These are phyloP conservation scores for Conistra vaccinii DNA, from an alignment of 2,888 invertebrate genomes.

Conservation along the genomic window DNA sequence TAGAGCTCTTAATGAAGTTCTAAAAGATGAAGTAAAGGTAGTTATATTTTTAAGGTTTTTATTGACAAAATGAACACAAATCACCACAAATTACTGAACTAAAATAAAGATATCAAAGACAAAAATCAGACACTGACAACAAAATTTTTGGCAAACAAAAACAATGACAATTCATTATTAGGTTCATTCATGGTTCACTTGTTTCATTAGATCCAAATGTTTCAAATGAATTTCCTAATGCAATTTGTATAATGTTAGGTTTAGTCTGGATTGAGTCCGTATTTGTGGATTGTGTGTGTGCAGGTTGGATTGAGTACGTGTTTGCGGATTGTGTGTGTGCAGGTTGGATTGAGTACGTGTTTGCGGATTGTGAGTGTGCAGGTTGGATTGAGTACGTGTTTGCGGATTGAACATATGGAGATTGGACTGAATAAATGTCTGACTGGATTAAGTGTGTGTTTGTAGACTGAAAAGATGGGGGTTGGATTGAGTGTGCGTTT, in stretches of 20 bases:
- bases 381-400: too few relatives aligned
- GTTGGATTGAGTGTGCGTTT: conserved; percentile 44
- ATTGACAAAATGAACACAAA: conserved; percentile 29
- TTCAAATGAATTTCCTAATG: conserved; percentile 48
- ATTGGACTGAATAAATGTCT: conserved; percentile 30
- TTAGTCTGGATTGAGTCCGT: conserved; percentile 49
- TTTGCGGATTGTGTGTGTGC: conserved; percentile 14
- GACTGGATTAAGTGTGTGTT: conserved; percentile 29
- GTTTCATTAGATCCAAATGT: conserved; percentile 50
- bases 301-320: conserved; percentile 40
- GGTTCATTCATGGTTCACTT: conserved; percentile 53
- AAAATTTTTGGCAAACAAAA: conserved; percentile 49
- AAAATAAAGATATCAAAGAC: conserved; percentile 52
- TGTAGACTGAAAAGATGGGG: conserved; percentile 32
- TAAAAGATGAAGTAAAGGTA: conserved; percentile 65
- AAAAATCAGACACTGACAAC: conserved; percentile 48
- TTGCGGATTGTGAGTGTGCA: too few relatives aligned
- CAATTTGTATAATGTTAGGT: conserved; percentile 54
- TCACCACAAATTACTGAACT: conserved; percentile 34
- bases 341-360: conserved; percentile 19
- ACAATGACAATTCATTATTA: conserved; percentile 50
- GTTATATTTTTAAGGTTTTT: conserved; percentile 36
- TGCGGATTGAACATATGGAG: conserved; percentile 42
- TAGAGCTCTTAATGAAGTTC: conserved; percentile 53
- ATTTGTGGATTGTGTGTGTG: conserved; percentile 14